Conservation (phyloP, 2,113 vertebrate genomes). For the Scatophagus argus region DNA sequence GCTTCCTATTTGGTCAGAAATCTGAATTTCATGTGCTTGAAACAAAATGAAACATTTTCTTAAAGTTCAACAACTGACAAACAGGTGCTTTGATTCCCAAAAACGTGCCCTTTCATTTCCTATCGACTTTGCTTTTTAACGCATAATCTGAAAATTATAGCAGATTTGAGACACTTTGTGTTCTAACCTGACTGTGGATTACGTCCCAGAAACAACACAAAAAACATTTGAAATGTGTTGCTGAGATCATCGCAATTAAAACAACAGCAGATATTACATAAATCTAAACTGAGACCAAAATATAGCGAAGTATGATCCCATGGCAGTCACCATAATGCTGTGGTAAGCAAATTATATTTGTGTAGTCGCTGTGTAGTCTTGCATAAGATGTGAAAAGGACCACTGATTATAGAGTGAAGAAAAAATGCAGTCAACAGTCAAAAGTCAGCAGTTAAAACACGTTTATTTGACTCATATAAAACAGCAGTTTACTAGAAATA, state of each 20-base stretch:
- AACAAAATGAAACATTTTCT: neutral
- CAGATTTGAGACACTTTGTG: neutral
- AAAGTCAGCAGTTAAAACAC: conserved; percentile 1
- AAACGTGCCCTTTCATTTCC: neutral
- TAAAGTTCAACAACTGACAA: neutral
- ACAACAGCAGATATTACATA: neutral
- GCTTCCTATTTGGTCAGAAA: neutral
- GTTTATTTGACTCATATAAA: conserved; percentile 74
- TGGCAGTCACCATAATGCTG: neutral
- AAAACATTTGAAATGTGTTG: neutral
- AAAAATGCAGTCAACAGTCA: neutral
- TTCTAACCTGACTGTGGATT: too few relatives aligned
- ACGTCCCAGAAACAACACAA: neutral
- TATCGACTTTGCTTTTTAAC: neutral
- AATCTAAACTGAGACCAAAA: neutral
- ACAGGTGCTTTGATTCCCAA: neutral
- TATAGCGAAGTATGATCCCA: too few relatives aligned
- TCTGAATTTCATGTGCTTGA: neutral
- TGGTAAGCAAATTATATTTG: neutral
- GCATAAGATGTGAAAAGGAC: neutral
- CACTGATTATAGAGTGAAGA: neutral
- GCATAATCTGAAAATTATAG: conserved; percentile 2
- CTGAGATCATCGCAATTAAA: neutral
- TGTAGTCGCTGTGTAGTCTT: neutral
- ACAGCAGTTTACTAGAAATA: conserved; percentile 63